Evolutionary conservation across 2,888 invertebrate genomes (phyloP), one percentile per base, ranked within the genome.

Genomic region (Auanema freiburgensis): DNA sequence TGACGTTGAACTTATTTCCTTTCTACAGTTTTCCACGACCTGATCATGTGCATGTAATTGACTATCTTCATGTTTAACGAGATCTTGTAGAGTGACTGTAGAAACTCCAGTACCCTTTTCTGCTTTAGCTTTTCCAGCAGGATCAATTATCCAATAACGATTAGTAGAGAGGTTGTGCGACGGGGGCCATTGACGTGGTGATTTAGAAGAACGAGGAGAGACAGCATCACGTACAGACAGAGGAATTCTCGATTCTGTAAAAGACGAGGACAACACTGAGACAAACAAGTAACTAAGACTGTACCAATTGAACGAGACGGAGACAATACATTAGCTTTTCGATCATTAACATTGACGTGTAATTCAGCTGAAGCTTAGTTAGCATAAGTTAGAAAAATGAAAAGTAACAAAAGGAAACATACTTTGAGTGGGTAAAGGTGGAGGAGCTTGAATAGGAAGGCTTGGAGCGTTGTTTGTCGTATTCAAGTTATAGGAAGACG

Each of bases 111-210:
- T n/a, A n/a, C 56, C 59, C 46, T 33, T 56, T 18, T 65, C 64
- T 52, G 56, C 59, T 41, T 67, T 68, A 53, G 66, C 25, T 16
- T 63, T 57, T 1, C 63, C 67, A 4, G 68, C 71, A 24, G 71
- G 67, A 57, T 73, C 70, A 18, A 72, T 73, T 33, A 72, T 66
- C 76, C 76, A 76, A 41, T 70, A 76, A 16, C 67, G 59, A 44
- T 65, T 68, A 6, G 67, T 63, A 24, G 57, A 46, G 18, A 57
- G 53, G 0, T 58, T 53, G 3, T 57, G 50, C 24, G 71, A 65
- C 12, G 71, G 71, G 2, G 70, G 71, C 73, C 71, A 73, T 24
- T 63, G 66, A 16, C 72, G 43, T 14, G 66, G 69, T 10, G 58
- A 57, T 12, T 63, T 63, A 6, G 61, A 60, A 11, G 57, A 25